These are phyloP conservation scores for Hydropsyche betteni DNA, from an alignment of 2,888 invertebrate genomes.

Conservation along the genomic window DNA sequence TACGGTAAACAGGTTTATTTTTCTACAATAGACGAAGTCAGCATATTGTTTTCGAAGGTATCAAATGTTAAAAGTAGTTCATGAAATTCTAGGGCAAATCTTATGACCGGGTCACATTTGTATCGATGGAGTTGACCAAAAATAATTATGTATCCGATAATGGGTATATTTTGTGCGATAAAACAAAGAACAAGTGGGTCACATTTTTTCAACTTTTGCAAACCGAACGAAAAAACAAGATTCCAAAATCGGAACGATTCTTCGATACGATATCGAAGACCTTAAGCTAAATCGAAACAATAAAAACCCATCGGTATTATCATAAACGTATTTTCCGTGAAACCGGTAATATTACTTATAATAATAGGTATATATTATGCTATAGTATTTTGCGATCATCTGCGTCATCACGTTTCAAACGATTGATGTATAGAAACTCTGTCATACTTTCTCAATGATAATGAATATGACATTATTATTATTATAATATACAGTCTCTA, in stretches of 20 bases:
- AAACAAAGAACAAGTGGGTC: neutral
- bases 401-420: too few relatives aligned
- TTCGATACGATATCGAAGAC: neutral
- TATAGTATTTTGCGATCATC: too few relatives aligned
- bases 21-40: too few relatives aligned
- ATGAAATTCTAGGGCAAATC: slow-evolving; percentile 32
- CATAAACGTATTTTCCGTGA: neutral
- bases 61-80: too few relatives aligned
- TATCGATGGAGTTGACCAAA: slow-evolving; percentile 36
- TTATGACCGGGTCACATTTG: neutral
- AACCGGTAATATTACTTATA: too few relatives aligned
- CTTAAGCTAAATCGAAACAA: slow-evolving; percentile 14
- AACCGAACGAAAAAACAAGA: neutral
- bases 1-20: too few relatives aligned
- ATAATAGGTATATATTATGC: neutral
- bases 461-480: too few relatives aligned
- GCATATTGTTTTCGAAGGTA: too few relatives aligned
- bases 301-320: neutral
- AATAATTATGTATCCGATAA: slow-evolving; percentile 31
- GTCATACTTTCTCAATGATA: too few relatives aligned
- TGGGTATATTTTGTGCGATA: slow-evolving; percentile 24
- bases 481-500: too few relatives aligned
- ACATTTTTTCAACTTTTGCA: neutral
- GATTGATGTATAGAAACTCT: too few relatives aligned
- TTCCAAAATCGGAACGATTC: too few relatives aligned